Evolutionary conservation across 1,140 invertebrate species (phyloP).

Genomic region (Penaeus japonicus): DNA sequence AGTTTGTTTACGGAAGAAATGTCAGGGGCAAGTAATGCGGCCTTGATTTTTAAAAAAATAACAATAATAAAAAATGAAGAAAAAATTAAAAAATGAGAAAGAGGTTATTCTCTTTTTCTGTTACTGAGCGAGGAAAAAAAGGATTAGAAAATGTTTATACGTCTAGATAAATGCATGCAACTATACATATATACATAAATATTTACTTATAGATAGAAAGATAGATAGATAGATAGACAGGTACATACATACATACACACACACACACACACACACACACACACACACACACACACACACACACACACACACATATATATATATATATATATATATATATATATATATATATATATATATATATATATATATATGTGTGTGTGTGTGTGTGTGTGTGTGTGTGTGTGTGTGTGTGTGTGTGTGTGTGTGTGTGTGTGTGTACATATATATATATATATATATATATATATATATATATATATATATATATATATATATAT

Average conservation of each 20-base stretch:
- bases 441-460: constrained; percentile 6
- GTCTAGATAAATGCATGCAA: neutral
- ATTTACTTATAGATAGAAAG: neutral
- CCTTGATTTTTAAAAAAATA: too few species aligned
- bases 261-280: neutral
- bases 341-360: neutral
- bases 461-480: neutral
- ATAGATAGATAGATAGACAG: neutral
- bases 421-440: neutral
- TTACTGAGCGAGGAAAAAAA: too few species aligned
- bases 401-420: neutral
- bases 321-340: neutral
- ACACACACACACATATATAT: neutral
- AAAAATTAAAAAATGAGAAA: too few species aligned
- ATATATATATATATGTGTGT: neutral
- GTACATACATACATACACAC: neutral
- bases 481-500: neutral
- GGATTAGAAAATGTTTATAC: too few species aligned
- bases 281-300: neutral
- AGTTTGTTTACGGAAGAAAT: too few species aligned
- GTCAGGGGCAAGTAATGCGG: too few species aligned
- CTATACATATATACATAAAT: neutral
- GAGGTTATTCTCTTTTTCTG: too few species aligned
- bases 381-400: neutral
- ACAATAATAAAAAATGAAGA: too few species aligned